phyloP scores from a whole-genome alignment of 2,888 invertebrate genomes.

The Teleiodes luculella region DNA sequence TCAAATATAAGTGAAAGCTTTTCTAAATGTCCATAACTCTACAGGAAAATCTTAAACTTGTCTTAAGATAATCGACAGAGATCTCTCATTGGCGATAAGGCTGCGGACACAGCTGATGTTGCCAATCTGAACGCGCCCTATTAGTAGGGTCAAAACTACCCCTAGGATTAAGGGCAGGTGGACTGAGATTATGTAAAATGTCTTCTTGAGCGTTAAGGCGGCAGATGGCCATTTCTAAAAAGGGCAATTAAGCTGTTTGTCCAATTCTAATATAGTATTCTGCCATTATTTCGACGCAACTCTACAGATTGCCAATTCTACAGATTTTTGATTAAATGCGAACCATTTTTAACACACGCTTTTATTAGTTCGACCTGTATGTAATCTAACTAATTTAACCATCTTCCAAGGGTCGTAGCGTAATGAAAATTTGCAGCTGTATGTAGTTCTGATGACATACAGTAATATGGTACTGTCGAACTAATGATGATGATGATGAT shows the following conservation, averaged over 20 bases:
- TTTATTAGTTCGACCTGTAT: too few relatives aligned
- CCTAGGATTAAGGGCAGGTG: neutral
- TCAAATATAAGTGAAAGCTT: neutral
- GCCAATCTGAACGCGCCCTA: neutral
- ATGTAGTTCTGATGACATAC: too few relatives aligned
- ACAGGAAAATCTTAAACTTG: slow-evolving; percentile 13
- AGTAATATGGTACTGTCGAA: neutral
- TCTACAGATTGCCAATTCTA: too few relatives aligned
- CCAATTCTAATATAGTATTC: too few relatives aligned
- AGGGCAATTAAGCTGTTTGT: too few relatives aligned
- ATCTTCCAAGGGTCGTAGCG: too few relatives aligned
- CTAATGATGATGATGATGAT: neutral
- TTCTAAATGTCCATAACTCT: neutral
- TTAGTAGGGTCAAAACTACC: neutral
- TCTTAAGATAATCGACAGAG: slow-evolving; percentile 27
- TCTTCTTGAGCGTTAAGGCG: neutral
- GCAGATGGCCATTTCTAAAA: too few relatives aligned
- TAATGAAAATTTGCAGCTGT: too few relatives aligned
- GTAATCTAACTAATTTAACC: too few relatives aligned
- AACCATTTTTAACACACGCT: too few relatives aligned
- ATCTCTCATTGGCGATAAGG: slow-evolving; percentile 28
- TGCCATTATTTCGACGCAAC: too few relatives aligned
- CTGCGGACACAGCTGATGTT: slow-evolving; percentile 22
- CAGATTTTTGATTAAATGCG: too few relatives aligned
- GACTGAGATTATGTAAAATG: neutral